Evolutionary conservation across 2,797 vertebrate genomes (phyloP).

Genomic region (Betta splendens): DNA sequence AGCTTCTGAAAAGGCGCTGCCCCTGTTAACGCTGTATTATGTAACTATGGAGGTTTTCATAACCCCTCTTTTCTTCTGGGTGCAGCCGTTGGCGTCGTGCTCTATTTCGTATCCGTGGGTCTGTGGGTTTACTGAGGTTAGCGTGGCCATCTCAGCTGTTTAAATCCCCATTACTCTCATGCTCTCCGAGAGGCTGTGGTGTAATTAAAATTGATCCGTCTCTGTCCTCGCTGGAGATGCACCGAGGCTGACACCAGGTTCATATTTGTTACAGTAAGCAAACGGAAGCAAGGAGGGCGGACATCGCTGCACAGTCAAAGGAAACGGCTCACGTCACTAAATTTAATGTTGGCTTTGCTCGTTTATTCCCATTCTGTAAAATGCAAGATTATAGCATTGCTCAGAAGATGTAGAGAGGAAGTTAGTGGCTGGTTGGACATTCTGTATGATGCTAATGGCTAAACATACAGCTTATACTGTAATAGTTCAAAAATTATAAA

Average conservation of each 20-base stretch:
- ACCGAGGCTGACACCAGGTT: slow-evolving; percentile 2
- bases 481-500: background rate
- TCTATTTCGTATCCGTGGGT: slow-evolving; percentile 33
- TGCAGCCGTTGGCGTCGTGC: slow-evolving; percentile 31
- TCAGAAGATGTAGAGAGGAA: background rate
- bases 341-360: slow-evolving; percentile 1
- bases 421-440: background rate
- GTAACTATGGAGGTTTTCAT: slow-evolving; percentile 49
- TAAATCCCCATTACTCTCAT: slow-evolving; percentile 66
- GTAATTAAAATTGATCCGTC: slow-evolving; percentile 77
- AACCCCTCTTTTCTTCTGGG: slow-evolving; percentile 16
- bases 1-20: slow-evolving; percentile 18
- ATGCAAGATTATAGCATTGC: background rate
- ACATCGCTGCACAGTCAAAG: background rate
- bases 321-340: background rate
- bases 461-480: no score
- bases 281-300: slow-evolving; percentile 10
- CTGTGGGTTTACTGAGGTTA: slow-evolving; percentile 48
- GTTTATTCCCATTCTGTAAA: background rate
- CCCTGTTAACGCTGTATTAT: slow-evolving; percentile 34
- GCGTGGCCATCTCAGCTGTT: slow-evolving; percentile 49
- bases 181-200: slow-evolving; percentile 44
- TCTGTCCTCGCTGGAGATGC: slow-evolving; percentile 40
- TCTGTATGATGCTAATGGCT: no score
- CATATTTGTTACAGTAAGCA: slow-evolving; percentile 27